Evolutionary conservation across 2,113 vertebrate genomes (phyloP).

Genomic region (Cryptomyrus ogoouensis): DNA sequence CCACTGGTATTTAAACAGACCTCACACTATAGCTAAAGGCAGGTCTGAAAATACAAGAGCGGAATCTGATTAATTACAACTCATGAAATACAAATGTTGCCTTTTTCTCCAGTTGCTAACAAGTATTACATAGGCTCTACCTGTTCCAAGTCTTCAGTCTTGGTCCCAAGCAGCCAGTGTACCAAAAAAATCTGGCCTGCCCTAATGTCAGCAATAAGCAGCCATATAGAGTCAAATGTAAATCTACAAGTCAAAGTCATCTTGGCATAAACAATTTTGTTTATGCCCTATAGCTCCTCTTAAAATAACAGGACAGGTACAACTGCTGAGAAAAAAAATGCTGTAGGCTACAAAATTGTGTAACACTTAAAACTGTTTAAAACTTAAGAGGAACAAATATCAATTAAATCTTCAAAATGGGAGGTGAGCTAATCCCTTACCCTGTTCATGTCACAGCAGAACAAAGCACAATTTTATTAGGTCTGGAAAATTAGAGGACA

Average conservation of each 20-base stretch:
- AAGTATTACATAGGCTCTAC: not conserved
- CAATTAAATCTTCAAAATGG: not conserved
- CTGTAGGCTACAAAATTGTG: not conserved
- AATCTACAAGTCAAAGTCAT: not conserved
- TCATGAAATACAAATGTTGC: not conserved
- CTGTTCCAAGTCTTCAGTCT: not conserved
- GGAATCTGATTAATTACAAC: not conserved
- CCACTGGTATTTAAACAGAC: not conserved
- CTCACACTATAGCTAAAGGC: not conserved
- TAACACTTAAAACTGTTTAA: not conserved
- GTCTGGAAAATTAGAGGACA: not conserved
- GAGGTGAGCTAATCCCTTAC: not conserved
- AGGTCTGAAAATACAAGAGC: not conserved
- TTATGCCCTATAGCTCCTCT: not conserved
- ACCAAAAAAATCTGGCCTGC: not conserved
- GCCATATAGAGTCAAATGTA: not conserved
- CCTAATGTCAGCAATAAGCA: not conserved
- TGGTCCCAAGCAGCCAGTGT: not conserved
- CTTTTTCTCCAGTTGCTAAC: not conserved
- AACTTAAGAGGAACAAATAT: not conserved
- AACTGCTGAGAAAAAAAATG: not conserved
- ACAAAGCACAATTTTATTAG: not conserved
- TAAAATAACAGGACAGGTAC: slow-evolving; percentile 2
- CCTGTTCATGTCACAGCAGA: not conserved
- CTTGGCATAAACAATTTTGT: not conserved